phyloP scores from a whole-genome alignment of 2,797 vertebrate genomes.

The Momotus momota region DNA sequence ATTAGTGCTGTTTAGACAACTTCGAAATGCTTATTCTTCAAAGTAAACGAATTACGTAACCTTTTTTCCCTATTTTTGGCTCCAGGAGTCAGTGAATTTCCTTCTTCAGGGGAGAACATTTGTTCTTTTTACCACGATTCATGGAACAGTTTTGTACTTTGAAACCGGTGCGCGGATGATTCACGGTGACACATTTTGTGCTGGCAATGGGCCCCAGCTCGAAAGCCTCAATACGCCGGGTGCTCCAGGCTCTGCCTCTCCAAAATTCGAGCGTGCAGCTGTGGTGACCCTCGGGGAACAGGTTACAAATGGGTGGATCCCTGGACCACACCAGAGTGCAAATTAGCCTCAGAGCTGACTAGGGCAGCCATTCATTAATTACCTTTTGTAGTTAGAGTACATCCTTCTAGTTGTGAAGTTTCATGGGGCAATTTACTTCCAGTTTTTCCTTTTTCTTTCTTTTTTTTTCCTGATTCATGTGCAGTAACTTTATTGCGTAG shows the following conservation, averaged over 20 bases:
- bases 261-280: neutral
- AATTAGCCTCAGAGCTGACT: neutral
- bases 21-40: slow-evolving; percentile 45
- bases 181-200: slow-evolving; percentile 26
- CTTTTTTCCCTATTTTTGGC: neutral
- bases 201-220: neutral
- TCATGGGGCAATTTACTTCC: neutral
- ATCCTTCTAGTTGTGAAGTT: neutral
- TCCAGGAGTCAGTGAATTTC: slow-evolving; percentile 33
- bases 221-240: fast-evolving
- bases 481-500: neutral
- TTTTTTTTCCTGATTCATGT: neutral
- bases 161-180: neutral
- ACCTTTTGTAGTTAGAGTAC: neutral
- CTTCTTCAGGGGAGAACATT: slow-evolving; percentile 37
- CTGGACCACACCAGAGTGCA: neutral
- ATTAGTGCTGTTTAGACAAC: slow-evolving; percentile 42
- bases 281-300: neutral
- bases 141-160: neutral
- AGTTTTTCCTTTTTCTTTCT: neutral
- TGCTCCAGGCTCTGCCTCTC: neutral
- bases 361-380: neutral
- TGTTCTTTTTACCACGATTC: neutral
- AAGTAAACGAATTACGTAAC: slow-evolving; percentile 27
- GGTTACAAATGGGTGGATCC: neutral